Conservation (phyloP, 2,113 vertebrate genomes). For the Sinocyclocheilus anshuiensis region DNA sequence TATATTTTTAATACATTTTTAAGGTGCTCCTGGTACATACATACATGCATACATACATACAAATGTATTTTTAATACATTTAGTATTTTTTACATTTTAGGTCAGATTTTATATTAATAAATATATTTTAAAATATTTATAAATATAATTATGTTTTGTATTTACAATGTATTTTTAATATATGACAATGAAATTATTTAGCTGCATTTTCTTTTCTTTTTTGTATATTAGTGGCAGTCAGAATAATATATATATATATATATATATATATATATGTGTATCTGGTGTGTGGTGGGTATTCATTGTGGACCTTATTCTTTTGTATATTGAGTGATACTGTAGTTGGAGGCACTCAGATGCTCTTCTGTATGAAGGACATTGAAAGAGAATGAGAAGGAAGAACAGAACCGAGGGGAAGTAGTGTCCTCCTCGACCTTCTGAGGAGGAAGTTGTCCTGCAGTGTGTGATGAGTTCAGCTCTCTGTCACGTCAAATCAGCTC, state of each 20-base stretch:
- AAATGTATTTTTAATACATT: too few relatives aligned
- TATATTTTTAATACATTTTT: too few relatives aligned
- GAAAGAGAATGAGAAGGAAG: background rate
- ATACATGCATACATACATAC: too few relatives aligned
- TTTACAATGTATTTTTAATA: background rate
- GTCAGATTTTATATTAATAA: too few relatives aligned
- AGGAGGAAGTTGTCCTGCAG: background rate
- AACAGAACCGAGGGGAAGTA: background rate
- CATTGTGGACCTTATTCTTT: background rate
- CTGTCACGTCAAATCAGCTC: background rate
- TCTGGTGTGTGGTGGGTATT: background rate
- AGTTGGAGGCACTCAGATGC: background rate
- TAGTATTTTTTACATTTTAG: too few relatives aligned
- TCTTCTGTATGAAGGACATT: background rate
- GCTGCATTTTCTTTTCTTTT: too few relatives aligned
- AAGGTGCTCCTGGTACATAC: too few relatives aligned
- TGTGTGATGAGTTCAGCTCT: background rate
- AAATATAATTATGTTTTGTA: too few relatives aligned
- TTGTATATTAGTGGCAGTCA: too few relatives aligned
- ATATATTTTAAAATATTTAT: too few relatives aligned
- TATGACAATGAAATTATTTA: background rate
- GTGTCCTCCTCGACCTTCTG: background rate
- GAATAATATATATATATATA: too few relatives aligned
- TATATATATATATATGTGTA: background rate
- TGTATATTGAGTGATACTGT: background rate